Conservation (phyloP, 2,888 invertebrate species). For the Nomada goodeniana region DNA sequence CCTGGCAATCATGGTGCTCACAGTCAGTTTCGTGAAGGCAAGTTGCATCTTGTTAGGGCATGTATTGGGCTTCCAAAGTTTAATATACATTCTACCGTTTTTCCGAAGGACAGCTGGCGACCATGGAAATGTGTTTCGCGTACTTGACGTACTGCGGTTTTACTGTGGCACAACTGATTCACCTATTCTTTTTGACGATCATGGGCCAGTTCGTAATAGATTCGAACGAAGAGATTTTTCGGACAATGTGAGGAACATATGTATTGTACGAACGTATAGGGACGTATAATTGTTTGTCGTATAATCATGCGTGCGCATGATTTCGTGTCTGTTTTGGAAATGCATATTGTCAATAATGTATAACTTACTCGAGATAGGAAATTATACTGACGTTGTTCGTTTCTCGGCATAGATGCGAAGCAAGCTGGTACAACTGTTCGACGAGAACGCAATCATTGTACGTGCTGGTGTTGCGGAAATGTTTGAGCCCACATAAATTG, state of each 20-base stretch:
- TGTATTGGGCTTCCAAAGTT: too few species aligned
- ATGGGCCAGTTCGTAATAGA: conserved; percentile 15
- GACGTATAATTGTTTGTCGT: too few species aligned
- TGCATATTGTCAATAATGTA: too few species aligned
- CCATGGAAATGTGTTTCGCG: background rate
- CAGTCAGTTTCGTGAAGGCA: conserved; percentile 2
- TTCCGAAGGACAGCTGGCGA: background rate
- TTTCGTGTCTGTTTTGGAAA: too few species aligned
- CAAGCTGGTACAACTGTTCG: background rate
- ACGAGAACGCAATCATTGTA: background rate
- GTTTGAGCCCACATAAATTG: background rate
- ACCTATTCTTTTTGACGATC: background rate
- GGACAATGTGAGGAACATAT: conserved; percentile 5
- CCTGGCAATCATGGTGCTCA: background rate
- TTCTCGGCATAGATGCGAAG: background rate
- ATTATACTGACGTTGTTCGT: background rate
- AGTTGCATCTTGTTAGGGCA: background rate
- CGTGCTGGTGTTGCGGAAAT: background rate
- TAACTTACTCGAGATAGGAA: background rate
- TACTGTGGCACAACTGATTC: background rate
- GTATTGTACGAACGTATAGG: background rate
- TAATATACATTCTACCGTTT: background rate
- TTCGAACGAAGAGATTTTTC: background rate
- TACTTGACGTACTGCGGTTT: background rate
- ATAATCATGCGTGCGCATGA: too few species aligned